Conservation (phyloP, 2,888 invertebrate genomes). For the Limnephilus marmoratus region DNA sequence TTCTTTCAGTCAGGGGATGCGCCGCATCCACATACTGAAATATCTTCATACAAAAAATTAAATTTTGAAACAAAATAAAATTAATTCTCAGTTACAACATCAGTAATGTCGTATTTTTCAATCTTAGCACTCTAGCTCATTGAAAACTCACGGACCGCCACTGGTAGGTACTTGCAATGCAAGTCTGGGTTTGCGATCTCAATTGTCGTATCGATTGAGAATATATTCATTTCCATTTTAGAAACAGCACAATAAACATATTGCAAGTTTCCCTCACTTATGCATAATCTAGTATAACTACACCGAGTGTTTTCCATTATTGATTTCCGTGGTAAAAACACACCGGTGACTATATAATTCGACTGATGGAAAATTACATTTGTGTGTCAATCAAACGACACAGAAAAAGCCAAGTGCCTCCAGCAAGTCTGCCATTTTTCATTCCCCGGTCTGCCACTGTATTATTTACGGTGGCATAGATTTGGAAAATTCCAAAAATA, state of each 20-base stretch:
- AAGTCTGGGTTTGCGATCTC: background rate
- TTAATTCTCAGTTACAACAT: too few relatives aligned
- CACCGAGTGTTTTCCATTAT: background rate
- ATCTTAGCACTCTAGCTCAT: too few relatives aligned
- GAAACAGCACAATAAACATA: background rate
- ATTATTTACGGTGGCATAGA: slow-evolving; percentile 36
- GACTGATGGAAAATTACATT: background rate
- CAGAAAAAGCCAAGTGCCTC: slow-evolving; percentile 51
- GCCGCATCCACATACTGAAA: too few relatives aligned
- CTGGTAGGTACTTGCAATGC: too few relatives aligned
- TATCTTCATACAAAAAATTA: too few relatives aligned
- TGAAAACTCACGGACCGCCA: too few relatives aligned
- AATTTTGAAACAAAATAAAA: too few relatives aligned
- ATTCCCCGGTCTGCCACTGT: slow-evolving; percentile 6
- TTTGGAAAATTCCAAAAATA: slow-evolving; percentile 56
- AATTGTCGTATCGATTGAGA: background rate
- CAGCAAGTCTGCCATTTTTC: slow-evolving; percentile 1
- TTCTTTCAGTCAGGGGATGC: too few relatives aligned
- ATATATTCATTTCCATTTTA: background rate
- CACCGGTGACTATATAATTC: background rate
- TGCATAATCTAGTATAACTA: background rate
- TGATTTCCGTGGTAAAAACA: background rate
- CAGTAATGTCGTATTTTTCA: too few relatives aligned
- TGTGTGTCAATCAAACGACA: slow-evolving; percentile 29
- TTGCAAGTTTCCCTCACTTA: background rate